Evolutionary conservation across 2,113 vertebrate species (phyloP), one percentile per base, ranked within the genome.

Genomic region (Otus sunia): DNA sequence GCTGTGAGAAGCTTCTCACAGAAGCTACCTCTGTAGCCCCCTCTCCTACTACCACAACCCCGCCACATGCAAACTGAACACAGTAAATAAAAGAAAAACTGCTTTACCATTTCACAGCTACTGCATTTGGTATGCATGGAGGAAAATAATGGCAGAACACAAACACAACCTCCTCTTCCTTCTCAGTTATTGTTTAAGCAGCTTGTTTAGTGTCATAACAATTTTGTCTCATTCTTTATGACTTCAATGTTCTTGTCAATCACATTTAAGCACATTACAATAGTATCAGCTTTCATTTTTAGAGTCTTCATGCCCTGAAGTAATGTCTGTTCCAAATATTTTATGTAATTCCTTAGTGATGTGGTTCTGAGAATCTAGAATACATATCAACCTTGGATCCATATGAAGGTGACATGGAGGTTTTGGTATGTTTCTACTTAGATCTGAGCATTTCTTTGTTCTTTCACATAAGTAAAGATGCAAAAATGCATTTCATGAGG

Each of bases 221-320:
- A 52, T 79, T 94, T 90, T 83, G 8, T 75, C 64, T 75, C 50
- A 47, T 77, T 86, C 43, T 82, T 78, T 82, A 75, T 83, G 43
- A 85, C 29, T 82, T 82, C 30, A 52, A 34, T 88, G 69, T 76
- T 86, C 66, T 88, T 92, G 75, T 95, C 91, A 95, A 93, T 95
- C 94, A 88, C 16, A 79, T 86, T 92, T 79, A 93, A 92, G 34
- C 49, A 55, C 26, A 88, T 37, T 45, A 36, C 62, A 79, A 30
- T 49, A 60, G 21, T 76, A 75, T 64, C 58, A 90, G 19, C 37
- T 88, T 91, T 91, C 95, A 93, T 95, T 94, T 95, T 94, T 93
- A 86, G 92, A 88, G 82, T 10, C 10, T 85, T 76, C 58, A 60
- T 79, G 43, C 34, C 74, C 78, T 92, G 71, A 90, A 94, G 74